Conservation (phyloP, 2,113 vertebrate species). For the Pseudorhombus dupliciocellatus region DNA sequence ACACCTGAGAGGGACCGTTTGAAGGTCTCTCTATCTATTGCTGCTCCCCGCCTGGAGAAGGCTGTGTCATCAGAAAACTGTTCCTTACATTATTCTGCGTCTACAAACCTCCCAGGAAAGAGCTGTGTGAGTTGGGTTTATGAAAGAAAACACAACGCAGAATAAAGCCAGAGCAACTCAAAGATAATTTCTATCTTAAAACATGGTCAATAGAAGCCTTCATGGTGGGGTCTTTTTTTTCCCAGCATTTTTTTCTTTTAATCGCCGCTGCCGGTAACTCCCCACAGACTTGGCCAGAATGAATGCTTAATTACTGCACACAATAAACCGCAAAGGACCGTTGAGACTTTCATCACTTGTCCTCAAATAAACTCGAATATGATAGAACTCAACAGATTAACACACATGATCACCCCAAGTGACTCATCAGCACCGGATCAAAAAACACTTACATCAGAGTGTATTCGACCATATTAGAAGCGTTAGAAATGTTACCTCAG, state of each 20-base stretch:
- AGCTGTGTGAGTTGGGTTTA: neutral
- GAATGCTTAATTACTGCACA: conserved; percentile 12
- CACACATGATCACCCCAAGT: neutral
- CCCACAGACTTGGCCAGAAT: neutral
- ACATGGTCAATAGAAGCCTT: neutral
- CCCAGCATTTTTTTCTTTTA: neutral
- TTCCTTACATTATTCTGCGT: conserved; percentile 19
- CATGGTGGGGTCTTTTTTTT: neutral
- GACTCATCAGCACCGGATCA: neutral
- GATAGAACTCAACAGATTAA: neutral
- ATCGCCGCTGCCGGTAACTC: neutral
- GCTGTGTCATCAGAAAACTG: conserved; percentile 36
- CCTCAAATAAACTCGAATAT: neutral
- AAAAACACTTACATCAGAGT: neutral
- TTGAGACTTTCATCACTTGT: conserved; percentile 18
- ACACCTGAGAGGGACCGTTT: conserved; percentile 32
- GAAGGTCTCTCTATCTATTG: conserved; percentile 28
- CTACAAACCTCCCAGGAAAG: neutral
- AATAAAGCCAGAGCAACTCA: neutral
- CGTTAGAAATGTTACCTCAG: no score
- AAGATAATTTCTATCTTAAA: neutral
- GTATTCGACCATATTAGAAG: no score
- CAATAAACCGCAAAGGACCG: conserved; percentile 1
- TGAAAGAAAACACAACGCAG: conserved; percentile 1
- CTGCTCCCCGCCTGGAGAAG: conserved; percentile 13